These are phyloP conservation scores for Atopsyche davidsoni DNA, from an alignment of 1,140 invertebrate genomes.

Conservation along the genomic window DNA sequence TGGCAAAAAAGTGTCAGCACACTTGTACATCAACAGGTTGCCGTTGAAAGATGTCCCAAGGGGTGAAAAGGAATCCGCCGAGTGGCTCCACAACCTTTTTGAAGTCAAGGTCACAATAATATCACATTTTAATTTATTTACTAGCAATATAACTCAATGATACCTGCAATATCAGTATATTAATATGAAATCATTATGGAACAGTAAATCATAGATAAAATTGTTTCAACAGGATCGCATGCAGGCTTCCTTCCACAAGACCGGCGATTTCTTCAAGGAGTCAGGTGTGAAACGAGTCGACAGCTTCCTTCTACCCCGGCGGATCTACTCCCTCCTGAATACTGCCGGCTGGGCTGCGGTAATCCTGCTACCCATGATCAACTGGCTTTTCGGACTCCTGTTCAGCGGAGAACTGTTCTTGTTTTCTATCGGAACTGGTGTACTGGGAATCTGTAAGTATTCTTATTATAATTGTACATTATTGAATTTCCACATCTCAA, in stretches of 20 bases:
- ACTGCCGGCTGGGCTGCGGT: slow-evolving; percentile 62
- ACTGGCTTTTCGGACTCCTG: slow-evolving; percentile 61
- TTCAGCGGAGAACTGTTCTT: slow-evolving; percentile 68
- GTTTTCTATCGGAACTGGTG: slow-evolving; percentile 58
- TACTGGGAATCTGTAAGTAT: slow-evolving; percentile 68
- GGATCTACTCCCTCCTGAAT: slow-evolving; percentile 66
- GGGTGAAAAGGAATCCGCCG: slow-evolving; percentile 67
- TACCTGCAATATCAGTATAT: too few species aligned
- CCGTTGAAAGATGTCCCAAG: slow-evolving; percentile 74
- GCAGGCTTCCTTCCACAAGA: slow-evolving; percentile 72
- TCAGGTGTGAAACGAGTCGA: slow-evolving; percentile 62
- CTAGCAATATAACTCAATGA: too few species aligned
- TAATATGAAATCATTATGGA: too few species aligned
- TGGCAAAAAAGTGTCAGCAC: slow-evolving; percentile 66
- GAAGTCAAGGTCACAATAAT: slow-evolving; percentile 55
- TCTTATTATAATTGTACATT: too few species aligned
- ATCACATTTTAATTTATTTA: background rate
- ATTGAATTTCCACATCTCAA: too few species aligned
- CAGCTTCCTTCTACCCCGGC: slow-evolving; percentile 49
- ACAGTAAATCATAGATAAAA: too few species aligned
- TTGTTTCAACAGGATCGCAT: slow-evolving; percentile 65
- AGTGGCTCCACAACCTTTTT: slow-evolving; percentile 79
- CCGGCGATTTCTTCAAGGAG: slow-evolving; percentile 74
- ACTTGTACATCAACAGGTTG: slow-evolving; percentile 78
- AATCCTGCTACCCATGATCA: slow-evolving; percentile 64